Base-by-base conservation (phyloP, 1,140 invertebrate genomes). In the Ceratitis capitata region DNA sequence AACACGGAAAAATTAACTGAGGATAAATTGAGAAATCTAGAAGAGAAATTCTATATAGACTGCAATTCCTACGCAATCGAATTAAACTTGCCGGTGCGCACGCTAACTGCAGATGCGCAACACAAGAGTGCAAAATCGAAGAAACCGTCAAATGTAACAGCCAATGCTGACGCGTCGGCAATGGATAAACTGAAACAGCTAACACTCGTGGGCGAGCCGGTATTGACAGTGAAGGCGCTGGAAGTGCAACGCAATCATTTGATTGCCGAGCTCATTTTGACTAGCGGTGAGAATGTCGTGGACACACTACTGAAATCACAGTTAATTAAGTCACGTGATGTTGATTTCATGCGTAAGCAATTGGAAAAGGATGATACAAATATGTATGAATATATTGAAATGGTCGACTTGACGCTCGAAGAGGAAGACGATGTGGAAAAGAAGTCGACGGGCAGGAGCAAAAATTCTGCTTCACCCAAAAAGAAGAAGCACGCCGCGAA, bases 1-100 rank as follows among this genome's bases (percentile, higher is more conserved):
- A 96, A 97, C 90, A 93, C 93, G 39, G 95, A 96, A 91, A 92
- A 89, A 35, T 90, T 96, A 0, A 61, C 92, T 1, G 90, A 92
- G 5, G 86, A 90, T 0, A 88, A 91, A 12, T 86, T 96, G 0
- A 93, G 94, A 85, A 86, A 89, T 39, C 89, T 95, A 19, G 93
- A 95, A 23, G 82, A 92, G 4, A 89, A 92, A 82, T 95, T 95
- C 89, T 93, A 92, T 85, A 89, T 91, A 35, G 74, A 88, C 58
- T 78, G 78, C 9, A 93, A 94, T 85, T 92, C 93, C 64, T 89
- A 94, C 14, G 93, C 93, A 0, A 88, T 95, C 6, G 92, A 94
- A 45, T 92, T 93, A 1, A 91, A 92, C 86, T 78, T 92, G 85
- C 92, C 91, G 3, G n/a, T 92, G 23, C 82, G 83, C 7, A 86